Base-by-base conservation (phyloP, 2,888 invertebrate species). In the Dynastes tityus region DNA sequence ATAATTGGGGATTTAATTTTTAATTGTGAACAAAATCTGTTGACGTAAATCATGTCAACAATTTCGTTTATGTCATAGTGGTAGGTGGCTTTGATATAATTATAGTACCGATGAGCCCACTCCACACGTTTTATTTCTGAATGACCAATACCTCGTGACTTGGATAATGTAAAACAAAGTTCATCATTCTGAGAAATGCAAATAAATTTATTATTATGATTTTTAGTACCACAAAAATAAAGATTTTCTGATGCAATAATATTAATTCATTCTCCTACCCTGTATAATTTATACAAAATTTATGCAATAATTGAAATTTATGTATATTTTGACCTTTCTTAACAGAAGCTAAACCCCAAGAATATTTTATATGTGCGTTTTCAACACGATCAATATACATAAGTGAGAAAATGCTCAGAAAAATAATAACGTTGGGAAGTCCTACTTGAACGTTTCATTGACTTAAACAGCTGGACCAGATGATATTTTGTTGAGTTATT, bases 291-390 rank as follows among this genome's bases (percentile, higher is more conserved):
- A 61, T 61, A 29, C 29, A 37, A 40, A 65, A 65, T n/a, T 22
- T 65, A 65, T 37, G 65, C 37, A 65, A 65, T 37, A 65, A 65
- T 65, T 13, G 40, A 40, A 40, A 51, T 68, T 45, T 68, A 68
- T 51, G 68, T 40, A 45, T n/a, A 37, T 6, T 65, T 68, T 68
- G 45, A 68, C 68, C 68, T 68, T 68, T 53, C 53, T 68, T 51
- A 68, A 68, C 8, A 4, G 29, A 8, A 68, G 27, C 45, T 68
- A 8, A 68, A 68, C 29, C 9, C 22, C 8, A 27, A 61, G 11
- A 61, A 29, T n/a, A 27, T 16, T 61, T 61, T 27, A 11, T 61
- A 61, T 16, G n/a, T 61, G 22, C n/a, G 55, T n/a, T 55, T 45
- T 45, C 45, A 45, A 45, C 11, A 9, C 8, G 45, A 45, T 45